Conservation (phyloP, 2,888 invertebrate genomes). For the Hydropsyche betteni region DNA sequence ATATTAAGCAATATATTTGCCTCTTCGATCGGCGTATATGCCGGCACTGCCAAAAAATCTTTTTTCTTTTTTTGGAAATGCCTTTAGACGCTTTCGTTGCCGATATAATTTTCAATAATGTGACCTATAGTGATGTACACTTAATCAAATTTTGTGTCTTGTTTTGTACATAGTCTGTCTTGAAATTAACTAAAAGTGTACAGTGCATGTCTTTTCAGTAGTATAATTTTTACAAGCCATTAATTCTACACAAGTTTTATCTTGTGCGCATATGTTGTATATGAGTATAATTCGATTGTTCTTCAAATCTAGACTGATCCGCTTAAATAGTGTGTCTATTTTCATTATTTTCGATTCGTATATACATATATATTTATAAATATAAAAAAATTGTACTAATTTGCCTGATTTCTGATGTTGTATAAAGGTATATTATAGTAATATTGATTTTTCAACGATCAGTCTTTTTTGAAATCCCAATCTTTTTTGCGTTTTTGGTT, state of each 20-base stretch:
- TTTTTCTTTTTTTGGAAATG: slow-evolving; percentile 15
- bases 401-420: neutral
- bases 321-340: neutral
- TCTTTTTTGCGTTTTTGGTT: neutral
- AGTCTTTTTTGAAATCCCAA: slow-evolving; percentile 21
- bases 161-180: slow-evolving; percentile 46
- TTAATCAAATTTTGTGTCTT: slow-evolving; percentile 18
- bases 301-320: slow-evolving; percentile 23
- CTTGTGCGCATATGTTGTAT: slow-evolving; percentile 10
- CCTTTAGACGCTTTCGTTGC: slow-evolving; percentile 18
- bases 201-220: slow-evolving; percentile 23
- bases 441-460: slow-evolving; percentile 7
- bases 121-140: slow-evolving; percentile 16
- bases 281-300: neutral
- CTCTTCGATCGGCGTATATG: slow-evolving; percentile 29
- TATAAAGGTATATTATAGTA: neutral
- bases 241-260: slow-evolving; percentile 14
- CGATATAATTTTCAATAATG: slow-evolving; percentile 4
- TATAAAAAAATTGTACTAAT: slow-evolving; percentile 4
- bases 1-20: slow-evolving; percentile 46
- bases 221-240: slow-evolving; percentile 32
- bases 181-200: slow-evolving; percentile 25
- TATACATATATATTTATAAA: neutral
- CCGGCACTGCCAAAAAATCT: slow-evolving; percentile 27
- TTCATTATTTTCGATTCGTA: neutral